Percentiles rank a stretch among this genome's conserved stretches.
Evolutionary conservation across 2,888 invertebrate genomes (phyloP).

Genomic region (Hymenopus coronatus): DNA sequence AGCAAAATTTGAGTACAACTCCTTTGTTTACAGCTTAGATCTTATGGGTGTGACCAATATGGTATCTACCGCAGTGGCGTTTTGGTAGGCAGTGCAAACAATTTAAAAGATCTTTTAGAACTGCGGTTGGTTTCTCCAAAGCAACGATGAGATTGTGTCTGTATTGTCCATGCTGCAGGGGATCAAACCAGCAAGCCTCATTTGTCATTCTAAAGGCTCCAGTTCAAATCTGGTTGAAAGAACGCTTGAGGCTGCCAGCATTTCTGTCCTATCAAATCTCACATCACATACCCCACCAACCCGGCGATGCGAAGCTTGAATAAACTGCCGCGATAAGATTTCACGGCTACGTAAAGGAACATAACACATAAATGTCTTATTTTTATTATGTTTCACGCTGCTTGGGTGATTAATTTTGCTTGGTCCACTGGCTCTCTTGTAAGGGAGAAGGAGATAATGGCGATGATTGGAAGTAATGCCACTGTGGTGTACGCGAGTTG

Average conservation of each 20-base stretch:
- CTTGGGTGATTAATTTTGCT: not conserved
- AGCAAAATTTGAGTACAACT: too few species aligned
- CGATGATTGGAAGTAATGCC: not conserved
- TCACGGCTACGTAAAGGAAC: not conserved
- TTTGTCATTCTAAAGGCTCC: not conserved
- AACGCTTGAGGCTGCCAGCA: not conserved
- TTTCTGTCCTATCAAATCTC: not conserved
- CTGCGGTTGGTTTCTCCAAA: not conserved
- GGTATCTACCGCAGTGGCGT: not conserved
- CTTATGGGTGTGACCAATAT: not conserved
- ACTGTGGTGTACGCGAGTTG: not conserved
- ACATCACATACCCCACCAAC: not conserved
- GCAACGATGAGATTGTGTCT: not conserved
- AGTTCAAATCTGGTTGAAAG: not conserved
- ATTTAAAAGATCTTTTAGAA: not conserved
- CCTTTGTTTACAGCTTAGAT: too few species aligned
- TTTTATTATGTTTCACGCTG: not conserved
- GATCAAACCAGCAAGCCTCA: not conserved
- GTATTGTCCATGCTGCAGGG: not conserved
- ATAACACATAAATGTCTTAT: not conserved
- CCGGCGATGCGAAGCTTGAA: not conserved
- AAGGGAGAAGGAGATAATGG: not conserved
- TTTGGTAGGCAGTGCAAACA: not conserved
- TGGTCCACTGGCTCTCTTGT: not conserved
- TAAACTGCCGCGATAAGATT: not conserved